Base-by-base conservation (phyloP, 2,113 vertebrate species). In the Otocyon megalotis region DNA sequence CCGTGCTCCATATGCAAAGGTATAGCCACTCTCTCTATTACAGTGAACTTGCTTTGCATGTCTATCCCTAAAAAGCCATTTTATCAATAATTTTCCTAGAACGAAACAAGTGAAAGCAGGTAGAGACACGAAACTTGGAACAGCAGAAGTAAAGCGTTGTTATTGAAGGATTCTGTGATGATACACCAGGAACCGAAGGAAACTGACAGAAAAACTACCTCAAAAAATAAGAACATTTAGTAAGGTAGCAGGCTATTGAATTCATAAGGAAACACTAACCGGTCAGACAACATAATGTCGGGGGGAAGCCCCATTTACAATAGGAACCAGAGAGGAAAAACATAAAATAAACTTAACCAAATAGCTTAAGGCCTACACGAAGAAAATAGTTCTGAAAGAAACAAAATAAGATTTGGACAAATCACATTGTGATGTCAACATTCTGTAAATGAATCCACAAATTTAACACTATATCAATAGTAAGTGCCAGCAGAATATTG, bases 331-430 rank as follows among this genome's bases (percentile, higher is more conserved):
- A 50, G 9, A 86, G 5, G 12, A n/a, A 56, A 37, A 56, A 86
- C 28, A 87, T 16, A 35, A 93, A 62, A 85, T 13, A 93, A 86
- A 77, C 3, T n/a, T 72, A 86, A 86, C 28, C 17, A 32, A 8
- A 60, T 58, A 67, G 14, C 12, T 80, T 5, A 43, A 86, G 22
- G 5, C 13, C 35, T 63, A 19, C 19, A 37, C 26, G 32, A 77
- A 90, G 53, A 79, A 87, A 91, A 79, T 2, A 60, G 26, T 71
- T 86, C 84, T 81, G 30, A 97, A 71, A 10, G 24, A 94, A 94
- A 79, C 71, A 90, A 48, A 90, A 90, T 63, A 96, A 35, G 13
- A 74, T 15, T 48, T 69, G 43, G 88, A 90, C 8, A 86, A 87
- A 79, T 8, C 26, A 10, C n/a, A 24, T 20, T 62, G 15, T 82